Evolutionary conservation across 2,888 invertebrate species (phyloP).

Genomic region (Cancer borealis): DNA sequence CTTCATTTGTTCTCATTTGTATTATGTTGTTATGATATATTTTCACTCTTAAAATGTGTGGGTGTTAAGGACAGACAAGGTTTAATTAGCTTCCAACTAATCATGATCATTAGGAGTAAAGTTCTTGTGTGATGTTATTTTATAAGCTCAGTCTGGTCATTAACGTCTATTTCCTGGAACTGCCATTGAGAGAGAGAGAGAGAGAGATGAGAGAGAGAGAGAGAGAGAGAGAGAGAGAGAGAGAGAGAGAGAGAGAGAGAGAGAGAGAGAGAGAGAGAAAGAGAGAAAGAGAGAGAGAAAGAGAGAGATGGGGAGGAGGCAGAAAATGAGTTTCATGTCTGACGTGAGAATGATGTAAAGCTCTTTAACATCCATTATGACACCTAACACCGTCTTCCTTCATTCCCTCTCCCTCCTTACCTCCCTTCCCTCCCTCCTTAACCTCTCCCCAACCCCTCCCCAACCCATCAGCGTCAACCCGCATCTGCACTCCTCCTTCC

Average conservation of each 20-base stretch:
- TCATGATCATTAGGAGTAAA: neutral
- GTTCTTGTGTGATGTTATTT: neutral
- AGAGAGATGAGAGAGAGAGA: constrained; percentile 16
- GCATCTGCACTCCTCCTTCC: neutral
- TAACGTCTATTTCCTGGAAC: neutral
- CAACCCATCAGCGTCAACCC: neutral
- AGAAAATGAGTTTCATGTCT: neutral
- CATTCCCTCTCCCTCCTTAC: neutral
- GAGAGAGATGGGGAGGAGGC: neutral
- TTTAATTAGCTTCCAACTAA: no score
- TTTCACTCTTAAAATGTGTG: no score
- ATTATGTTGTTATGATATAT: no score
- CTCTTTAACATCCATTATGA: neutral
- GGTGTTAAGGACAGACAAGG: no score
- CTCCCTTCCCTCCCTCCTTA: neutral
- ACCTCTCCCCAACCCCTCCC: neutral
- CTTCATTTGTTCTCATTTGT: neutral
- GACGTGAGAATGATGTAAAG: neutral
- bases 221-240: constrained; percentile 40
- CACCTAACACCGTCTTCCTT: neutral
- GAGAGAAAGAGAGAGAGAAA: neutral
- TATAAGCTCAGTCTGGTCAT: neutral
- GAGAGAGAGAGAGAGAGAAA: neutral
- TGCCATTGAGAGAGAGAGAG: neutral
- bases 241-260: constrained; percentile 25